Evolutionary conservation across 2,797 vertebrate species (phyloP).

Genomic region (Tinamus major): DNA sequence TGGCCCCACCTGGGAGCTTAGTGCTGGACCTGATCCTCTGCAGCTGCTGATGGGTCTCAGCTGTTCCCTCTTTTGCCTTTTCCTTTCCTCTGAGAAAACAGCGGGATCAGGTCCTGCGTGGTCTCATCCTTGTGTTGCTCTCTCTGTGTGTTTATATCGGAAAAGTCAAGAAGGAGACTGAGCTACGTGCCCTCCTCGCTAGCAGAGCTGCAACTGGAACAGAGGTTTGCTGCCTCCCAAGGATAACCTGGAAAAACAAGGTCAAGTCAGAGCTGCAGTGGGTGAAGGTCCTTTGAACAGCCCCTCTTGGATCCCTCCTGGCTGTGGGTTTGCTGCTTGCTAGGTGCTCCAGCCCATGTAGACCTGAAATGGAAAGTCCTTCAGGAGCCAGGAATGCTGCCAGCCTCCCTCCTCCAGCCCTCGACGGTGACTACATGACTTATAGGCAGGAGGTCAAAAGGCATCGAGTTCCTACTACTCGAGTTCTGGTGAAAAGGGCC

Average conservation of each 20-base stretch:
- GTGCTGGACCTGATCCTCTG: rapidly evolving
- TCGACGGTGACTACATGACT: rapidly evolving
- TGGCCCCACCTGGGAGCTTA: not conserved
- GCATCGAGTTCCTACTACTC: rapidly evolving
- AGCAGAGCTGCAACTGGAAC: not conserved
- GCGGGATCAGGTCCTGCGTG: not conserved
- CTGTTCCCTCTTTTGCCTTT: not conserved
- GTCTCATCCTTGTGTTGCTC: not conserved
- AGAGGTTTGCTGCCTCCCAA: not conserved
- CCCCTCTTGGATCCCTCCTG: not conserved
- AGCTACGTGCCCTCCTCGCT: no score
- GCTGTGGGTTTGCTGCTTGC: not conserved
- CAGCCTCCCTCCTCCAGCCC: not conserved
- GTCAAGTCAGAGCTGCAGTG: not conserved
- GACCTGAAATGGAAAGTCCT: not conserved
- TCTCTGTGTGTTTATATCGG: not conserved
- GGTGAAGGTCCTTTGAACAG: not conserved
- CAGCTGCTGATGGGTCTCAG: not conserved
- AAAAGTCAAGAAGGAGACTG: not conserved
- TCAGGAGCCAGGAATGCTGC: not conserved
- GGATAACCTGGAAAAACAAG: conserved; percentile 25
- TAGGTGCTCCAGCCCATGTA: not conserved
- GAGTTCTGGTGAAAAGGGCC: not conserved
- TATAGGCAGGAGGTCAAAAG: not conserved
- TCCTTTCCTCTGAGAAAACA: not conserved